Evolutionary conservation across 2,888 invertebrate species (phyloP).

Genomic region (Melolontha melolontha): DNA sequence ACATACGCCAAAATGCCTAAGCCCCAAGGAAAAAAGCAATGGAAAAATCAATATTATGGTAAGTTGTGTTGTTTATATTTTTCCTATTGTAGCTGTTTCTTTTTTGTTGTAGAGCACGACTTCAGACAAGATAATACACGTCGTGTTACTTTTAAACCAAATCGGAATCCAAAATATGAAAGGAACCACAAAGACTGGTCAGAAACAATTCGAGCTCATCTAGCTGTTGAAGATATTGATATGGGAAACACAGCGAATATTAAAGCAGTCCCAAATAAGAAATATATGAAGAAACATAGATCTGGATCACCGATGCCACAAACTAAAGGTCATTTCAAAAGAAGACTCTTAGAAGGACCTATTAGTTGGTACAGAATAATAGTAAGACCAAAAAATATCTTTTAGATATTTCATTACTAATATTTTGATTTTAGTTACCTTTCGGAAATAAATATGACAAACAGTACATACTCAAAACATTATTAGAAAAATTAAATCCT

Average conservation of each 20-base stretch:
- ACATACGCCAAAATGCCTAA: conserved; percentile 44
- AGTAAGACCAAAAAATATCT: conserved; percentile 60
- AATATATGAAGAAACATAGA: conserved; percentile 60
- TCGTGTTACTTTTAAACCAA: conserved; percentile 69
- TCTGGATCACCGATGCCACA: conserved; percentile 67
- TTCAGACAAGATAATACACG: conserved; percentile 55
- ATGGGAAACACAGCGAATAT: conserved; percentile 64
- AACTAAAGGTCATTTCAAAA: conserved; percentile 56
- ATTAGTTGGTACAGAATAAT: conserved; percentile 80
- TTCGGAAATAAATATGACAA: conserved; percentile 82
- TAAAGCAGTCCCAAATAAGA: conserved; percentile 25
- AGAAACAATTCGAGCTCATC: conserved; percentile 55
- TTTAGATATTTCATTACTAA: conserved; percentile 2
- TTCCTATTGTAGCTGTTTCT: neutral
- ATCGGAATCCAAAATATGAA: conserved; percentile 62
- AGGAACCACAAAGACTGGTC: conserved; percentile 48
- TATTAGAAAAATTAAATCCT: conserved; percentile 74
- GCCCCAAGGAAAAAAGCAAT: conserved; percentile 46
- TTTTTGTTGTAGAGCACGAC: conserved; percentile 42
- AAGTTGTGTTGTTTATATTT: conserved; percentile 9
- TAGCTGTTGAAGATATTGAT: conserved; percentile 75
- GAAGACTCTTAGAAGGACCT: conserved; percentile 68
- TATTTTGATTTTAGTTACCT: conserved; percentile 66
- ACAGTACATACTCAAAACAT: conserved; percentile 72
- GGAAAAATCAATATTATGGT: conserved; percentile 48